These are phyloP conservation scores for Thyatira batis DNA, from an alignment of 2,888 invertebrate genomes.

Conservation along the genomic window DNA sequence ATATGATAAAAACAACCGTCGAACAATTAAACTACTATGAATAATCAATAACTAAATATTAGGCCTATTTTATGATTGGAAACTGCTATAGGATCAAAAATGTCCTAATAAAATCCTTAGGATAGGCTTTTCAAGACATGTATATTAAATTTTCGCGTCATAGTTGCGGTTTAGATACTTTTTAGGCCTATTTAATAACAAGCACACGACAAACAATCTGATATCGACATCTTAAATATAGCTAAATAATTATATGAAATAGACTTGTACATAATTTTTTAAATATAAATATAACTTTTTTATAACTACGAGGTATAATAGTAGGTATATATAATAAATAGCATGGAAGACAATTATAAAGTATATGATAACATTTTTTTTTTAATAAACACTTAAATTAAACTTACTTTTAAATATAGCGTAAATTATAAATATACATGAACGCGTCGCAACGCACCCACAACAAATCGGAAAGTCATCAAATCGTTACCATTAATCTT, in stretches of 20 bases:
- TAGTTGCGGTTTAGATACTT: slow-evolving; percentile 42
- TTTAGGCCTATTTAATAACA: slow-evolving; percentile 27
- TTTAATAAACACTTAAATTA: too few relatives aligned
- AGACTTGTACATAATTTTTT: slow-evolving; percentile 1
- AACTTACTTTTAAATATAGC: slow-evolving; percentile 48
- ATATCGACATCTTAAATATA: too few relatives aligned
- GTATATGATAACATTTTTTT: too few relatives aligned
- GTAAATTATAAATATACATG: slow-evolving; percentile 71
- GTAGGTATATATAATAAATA: slow-evolving; percentile 32
- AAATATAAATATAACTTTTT: slow-evolving; percentile 1
- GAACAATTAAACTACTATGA: slow-evolving; percentile 12
- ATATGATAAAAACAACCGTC: slow-evolving; percentile 28
- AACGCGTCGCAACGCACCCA: slow-evolving; percentile 75
- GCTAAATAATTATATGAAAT: too few relatives aligned
- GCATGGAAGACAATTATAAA: slow-evolving; percentile 66
- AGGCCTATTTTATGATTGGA: slow-evolving; percentile 24
- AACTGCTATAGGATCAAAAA: slow-evolving; percentile 32
- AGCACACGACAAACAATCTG: slow-evolving; percentile 17
- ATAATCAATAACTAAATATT: not conserved
- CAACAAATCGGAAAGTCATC: slow-evolving; percentile 58
- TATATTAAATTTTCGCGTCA: slow-evolving; percentile 57
- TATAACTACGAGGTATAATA: slow-evolving; percentile 22
- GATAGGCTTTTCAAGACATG: slow-evolving; percentile 42
- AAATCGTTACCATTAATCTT: slow-evolving; percentile 40
- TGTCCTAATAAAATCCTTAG: slow-evolving; percentile 12